These are phyloP conservation scores for Alca torda DNA, from an alignment of 2,797 vertebrate genomes.

Conservation along the genomic window DNA sequence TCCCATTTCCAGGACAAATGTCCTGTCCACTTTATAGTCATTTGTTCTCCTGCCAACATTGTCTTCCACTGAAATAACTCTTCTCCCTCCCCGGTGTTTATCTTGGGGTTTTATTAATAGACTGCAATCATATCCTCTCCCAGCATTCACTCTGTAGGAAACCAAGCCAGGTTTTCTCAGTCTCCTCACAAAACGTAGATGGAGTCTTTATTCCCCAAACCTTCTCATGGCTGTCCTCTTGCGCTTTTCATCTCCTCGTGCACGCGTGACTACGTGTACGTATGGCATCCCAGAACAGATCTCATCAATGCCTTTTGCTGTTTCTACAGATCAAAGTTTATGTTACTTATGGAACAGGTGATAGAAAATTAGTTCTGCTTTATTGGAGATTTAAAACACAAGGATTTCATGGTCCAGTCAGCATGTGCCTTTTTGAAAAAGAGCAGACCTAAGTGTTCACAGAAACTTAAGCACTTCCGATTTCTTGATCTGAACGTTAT, in stretches of 20 bases:
- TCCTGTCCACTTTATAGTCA: background rate
- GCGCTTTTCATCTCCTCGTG: background rate
- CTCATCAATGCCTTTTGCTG: background rate
- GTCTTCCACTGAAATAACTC: constrained; percentile 21
- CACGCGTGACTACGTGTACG: accelerated
- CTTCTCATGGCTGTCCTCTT: background rate
- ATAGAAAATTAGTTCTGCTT: background rate
- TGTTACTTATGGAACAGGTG: background rate
- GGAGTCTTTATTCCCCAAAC: background rate
- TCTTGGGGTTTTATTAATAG: constrained; percentile 50
- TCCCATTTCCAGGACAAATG: background rate
- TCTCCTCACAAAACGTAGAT: background rate
- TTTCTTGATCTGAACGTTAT: background rate
- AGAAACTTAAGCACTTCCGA: background rate
- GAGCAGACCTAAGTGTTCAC: background rate
- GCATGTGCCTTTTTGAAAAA: background rate
- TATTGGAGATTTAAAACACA: background rate
- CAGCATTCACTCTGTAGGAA: background rate
- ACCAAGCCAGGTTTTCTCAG: background rate
- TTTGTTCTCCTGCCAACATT: constrained; percentile 45
- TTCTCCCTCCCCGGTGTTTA: constrained; percentile 25
- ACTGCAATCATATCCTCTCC: constrained; percentile 22
- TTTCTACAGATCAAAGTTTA: background rate
- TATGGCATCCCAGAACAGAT: background rate
- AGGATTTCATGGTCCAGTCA: background rate